These are phyloP conservation scores for Oscheius myriophilus DNA, from an alignment of 2,888 invertebrate species.

Conservation along the genomic window DNA sequence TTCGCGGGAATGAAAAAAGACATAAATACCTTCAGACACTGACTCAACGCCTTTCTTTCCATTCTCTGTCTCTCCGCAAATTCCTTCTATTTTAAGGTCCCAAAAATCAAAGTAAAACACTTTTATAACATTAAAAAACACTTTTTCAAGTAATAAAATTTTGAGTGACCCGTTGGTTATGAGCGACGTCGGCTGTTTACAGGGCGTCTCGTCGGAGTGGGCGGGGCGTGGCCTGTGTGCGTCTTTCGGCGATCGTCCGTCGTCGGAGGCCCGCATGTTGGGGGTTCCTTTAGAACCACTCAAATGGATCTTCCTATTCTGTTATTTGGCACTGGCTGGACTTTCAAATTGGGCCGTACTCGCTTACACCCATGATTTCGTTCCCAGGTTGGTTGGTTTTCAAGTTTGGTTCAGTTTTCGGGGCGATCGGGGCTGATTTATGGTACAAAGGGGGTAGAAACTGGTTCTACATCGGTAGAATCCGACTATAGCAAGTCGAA, in stretches of 20 bases:
- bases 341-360: constrained; percentile 68
- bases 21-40: not conserved
- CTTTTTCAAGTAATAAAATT: no score
- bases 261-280: constrained; percentile 22
- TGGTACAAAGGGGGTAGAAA: no score
- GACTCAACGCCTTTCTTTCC: not conserved
- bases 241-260: constrained; percentile 6
- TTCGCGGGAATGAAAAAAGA: not conserved
- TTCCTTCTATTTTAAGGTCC: no score
- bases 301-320: constrained; percentile 57
- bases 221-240: constrained; percentile 1
- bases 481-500: no score
- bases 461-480: no score
- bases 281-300: constrained; percentile 29
- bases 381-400: constrained; percentile 54
- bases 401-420: no score
- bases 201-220: constrained; percentile 19
- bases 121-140: no score
- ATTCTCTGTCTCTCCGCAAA: no score
- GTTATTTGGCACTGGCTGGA: constrained; percentile 60
- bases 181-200: constrained; percentile 5
- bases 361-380: constrained; percentile 68
- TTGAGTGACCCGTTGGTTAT: no score
- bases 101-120: no score
- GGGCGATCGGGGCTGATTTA: no score